Evolutionary conservation across 2,797 vertebrate genomes (phyloP).

Genomic region (Eutrigla gurnardus): DNA sequence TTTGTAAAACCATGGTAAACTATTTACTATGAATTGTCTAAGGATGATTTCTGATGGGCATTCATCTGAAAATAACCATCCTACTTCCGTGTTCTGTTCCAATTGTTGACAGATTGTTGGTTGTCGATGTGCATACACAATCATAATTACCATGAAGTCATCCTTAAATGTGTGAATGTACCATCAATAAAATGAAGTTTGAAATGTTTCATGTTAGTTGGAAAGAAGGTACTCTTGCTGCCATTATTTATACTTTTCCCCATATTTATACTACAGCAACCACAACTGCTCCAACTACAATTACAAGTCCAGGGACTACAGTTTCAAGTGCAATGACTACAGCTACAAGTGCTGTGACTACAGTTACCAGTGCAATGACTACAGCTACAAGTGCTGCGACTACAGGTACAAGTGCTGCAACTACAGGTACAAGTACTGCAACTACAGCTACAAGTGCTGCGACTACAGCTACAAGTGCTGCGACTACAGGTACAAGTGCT

Average conservation of each 20-base stretch:
- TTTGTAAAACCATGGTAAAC: neutral
- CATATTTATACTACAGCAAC: neutral
- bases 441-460: neutral
- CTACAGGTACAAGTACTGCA: neutral
- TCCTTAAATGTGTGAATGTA: neutral
- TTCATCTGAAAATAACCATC: neutral
- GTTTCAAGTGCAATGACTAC: neutral
- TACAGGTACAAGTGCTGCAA: neutral
- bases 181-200: neutral
- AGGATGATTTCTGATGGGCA: neutral
- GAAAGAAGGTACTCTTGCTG: neutral
- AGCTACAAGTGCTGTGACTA: neutral
- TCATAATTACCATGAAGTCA: neutral
- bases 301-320: neutral
- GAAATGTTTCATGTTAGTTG: neutral
- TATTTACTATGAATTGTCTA: neutral
- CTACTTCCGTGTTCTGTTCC: neutral
- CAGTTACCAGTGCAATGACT: accelerated
- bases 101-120: neutral
- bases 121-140: neutral
- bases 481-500: neutral
- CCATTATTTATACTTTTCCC: neutral
- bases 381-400: neutral
- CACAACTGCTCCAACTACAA: neutral
- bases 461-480: neutral